phyloP scores from a whole-genome alignment of 2,113 vertebrate species.

The Gnathonemus echidnorhynchus region DNA sequence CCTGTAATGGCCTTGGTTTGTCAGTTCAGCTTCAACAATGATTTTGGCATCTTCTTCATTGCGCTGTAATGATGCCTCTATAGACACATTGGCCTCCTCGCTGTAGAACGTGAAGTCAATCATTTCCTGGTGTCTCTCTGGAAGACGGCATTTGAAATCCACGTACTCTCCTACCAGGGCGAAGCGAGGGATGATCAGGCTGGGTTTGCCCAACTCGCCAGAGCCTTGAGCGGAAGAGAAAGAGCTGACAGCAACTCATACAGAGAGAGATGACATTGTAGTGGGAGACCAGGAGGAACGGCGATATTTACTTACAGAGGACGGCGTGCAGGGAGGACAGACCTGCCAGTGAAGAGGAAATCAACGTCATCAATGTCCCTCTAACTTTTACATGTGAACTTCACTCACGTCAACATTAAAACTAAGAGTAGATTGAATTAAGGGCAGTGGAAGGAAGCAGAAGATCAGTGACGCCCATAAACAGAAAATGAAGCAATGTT shows the following conservation, averaged over 20 bases:
- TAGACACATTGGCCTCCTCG: neutral
- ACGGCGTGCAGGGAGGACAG: neutral
- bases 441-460: neutral
- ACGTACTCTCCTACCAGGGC: constrained; percentile 7
- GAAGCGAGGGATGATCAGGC: neutral
- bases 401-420: neutral
- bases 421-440: neutral
- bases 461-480: neutral
- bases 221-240: neutral
- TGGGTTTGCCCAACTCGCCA: neutral
- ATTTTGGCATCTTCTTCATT: accelerated
- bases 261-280: neutral
- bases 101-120: neutral
- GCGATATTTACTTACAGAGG: neutral
- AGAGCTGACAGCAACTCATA: neutral
- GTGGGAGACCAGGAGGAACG: neutral
- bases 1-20: constrained; percentile 37
- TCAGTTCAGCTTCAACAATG: accelerated
- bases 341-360: neutral
- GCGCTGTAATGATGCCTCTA: neutral
- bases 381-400: neutral
- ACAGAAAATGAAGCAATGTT: neutral
- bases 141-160: constrained; percentile 33
- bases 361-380: neutral
- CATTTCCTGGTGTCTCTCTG: neutral